Conservation (phyloP, 2,797 vertebrate species). For the Cebuella pygmaea region DNA sequence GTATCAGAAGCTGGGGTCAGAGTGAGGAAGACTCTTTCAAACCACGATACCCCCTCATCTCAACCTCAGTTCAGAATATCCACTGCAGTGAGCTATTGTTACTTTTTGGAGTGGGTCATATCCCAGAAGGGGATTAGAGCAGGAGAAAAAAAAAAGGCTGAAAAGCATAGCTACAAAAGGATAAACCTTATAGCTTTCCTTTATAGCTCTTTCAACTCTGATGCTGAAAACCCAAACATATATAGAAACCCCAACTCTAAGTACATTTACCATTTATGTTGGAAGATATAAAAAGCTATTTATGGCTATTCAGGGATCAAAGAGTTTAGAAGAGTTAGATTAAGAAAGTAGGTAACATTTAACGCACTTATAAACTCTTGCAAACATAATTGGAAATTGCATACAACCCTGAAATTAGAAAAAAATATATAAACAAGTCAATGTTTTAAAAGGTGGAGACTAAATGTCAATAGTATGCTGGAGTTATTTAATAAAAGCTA, state of each 20-base stretch:
- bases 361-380: constrained; percentile 16
- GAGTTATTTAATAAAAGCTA: constrained; percentile 47
- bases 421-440: constrained; percentile 21
- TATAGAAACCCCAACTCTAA: not conserved
- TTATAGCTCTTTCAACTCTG: not conserved
- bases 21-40: not conserved
- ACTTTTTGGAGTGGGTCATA: not conserved
- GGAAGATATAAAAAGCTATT: not conserved
- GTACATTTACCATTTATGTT: not conserved
- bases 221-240: not conserved
- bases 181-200: not conserved
- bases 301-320: not conserved
- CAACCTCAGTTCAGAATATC: not conserved
- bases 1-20: not conserved
- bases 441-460: constrained; percentile 1
- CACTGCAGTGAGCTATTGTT: not conserved
- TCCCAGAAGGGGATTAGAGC: not conserved
- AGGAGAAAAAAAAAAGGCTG: not conserved
- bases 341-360: constrained; percentile 2
- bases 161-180: not conserved
- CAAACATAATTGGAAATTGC: not conserved
- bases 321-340: not conserved
- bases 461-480: not conserved
- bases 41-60: not conserved
- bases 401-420: not conserved